Percentiles rank a stretch among this genome's conserved stretches.
Evolutionary conservation across 1,140 invertebrate genomes (phyloP).

Genomic region (Tenebrio molitor): DNA sequence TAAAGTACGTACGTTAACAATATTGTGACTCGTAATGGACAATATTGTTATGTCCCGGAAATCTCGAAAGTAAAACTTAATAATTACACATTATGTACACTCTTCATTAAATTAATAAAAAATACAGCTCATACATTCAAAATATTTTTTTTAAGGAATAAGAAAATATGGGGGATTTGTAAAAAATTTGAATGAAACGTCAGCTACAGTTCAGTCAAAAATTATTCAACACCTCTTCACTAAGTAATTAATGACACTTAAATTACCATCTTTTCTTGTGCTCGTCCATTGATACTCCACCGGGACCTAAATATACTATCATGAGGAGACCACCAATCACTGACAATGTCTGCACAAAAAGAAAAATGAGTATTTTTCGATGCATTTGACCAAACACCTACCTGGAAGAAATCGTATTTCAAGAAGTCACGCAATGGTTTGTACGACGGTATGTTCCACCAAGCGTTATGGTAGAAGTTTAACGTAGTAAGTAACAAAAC

Average conservation of each 20-base stretch:
- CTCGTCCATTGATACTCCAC: slow-evolving; percentile 99
- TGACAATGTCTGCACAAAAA: slow-evolving; percentile 90
- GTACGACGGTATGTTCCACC: slow-evolving; percentile 96
- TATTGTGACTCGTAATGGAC: neutral
- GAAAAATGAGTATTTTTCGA: slow-evolving; percentile 46
- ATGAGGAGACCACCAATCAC: slow-evolving; percentile 99
- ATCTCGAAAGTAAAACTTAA: slow-evolving; percentile 18
- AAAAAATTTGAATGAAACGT: slow-evolving; percentile 13
- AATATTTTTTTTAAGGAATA: slow-evolving; percentile 5
- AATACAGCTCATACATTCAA: slow-evolving; percentile 30
- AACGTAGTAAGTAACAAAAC: slow-evolving; percentile 91
- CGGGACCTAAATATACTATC: slow-evolving; percentile 98
- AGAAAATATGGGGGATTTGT: slow-evolving; percentile 17
- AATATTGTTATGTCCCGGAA: too few species aligned
- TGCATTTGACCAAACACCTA: slow-evolving; percentile 65
- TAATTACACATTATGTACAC: slow-evolving; percentile 33
- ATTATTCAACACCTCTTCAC: slow-evolving; percentile 16
- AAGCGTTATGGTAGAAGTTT: slow-evolving; percentile 98
- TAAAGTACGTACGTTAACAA: slow-evolving; percentile 22
- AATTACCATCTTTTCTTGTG: slow-evolving; percentile 98
- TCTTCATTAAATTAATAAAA: slow-evolving; percentile 33
- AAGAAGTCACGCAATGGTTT: slow-evolving; percentile 98
- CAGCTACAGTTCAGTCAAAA: slow-evolving; percentile 38
- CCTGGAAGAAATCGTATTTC: slow-evolving; percentile 99
- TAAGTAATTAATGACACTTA: slow-evolving; percentile 11